Evolutionary conservation across 2,888 invertebrate species (phyloP).

Genomic region (Germaria angustata): DNA sequence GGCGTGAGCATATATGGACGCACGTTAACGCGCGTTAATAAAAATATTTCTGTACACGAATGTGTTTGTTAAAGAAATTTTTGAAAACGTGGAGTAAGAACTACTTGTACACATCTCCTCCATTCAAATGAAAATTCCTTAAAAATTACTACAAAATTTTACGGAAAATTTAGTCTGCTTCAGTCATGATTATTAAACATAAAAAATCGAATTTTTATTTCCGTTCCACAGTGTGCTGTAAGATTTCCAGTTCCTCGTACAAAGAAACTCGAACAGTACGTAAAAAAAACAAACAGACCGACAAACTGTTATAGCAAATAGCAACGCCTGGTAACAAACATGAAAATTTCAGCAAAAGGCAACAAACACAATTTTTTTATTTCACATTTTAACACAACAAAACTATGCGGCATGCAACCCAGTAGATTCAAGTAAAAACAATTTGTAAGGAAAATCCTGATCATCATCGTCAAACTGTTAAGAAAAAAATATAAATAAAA

Average conservation of each 20-base stretch:
- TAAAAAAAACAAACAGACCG: conserved; percentile 31
- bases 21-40: no score
- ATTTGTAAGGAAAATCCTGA: conserved; percentile 18
- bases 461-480: conserved; percentile 2
- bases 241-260: neutral
- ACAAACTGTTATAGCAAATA: conserved; percentile 48
- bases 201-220: neutral
- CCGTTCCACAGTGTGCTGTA: neutral
- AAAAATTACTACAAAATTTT: no score
- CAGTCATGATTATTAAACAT: no score
- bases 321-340: conserved; percentile 66
- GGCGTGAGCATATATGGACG: no score
- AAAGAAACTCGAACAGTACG: neutral
- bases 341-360: conserved; percentile 5
- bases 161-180: no score
- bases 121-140: no score
- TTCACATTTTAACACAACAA: conserved; percentile 22
- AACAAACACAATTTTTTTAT: conserved; percentile 11
- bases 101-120: no score
- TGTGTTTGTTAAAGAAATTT: no score
- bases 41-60: no score
- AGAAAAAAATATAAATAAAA: conserved; percentile 35
- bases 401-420: conserved; percentile 29
- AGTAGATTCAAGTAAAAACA: conserved; percentile 35
- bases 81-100: no score